Evolutionary conservation across 1,140 invertebrate species (phyloP).

Genomic region (Procambarus virginalis): DNA sequence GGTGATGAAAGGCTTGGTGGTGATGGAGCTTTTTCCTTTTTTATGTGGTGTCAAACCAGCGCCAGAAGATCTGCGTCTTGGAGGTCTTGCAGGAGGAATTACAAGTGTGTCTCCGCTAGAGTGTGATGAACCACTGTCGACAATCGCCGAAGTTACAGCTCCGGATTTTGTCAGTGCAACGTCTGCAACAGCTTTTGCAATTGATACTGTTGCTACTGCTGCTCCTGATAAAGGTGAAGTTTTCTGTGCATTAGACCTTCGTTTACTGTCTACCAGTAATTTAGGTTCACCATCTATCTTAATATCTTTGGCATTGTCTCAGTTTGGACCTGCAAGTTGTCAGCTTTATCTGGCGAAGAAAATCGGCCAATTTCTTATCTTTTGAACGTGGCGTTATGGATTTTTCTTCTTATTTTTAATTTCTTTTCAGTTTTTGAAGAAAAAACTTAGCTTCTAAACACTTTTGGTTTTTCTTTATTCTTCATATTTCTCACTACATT

Average conservation of each 20-base stretch:
- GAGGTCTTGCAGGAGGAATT: conserved; percentile 41
- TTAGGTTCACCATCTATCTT: neutral
- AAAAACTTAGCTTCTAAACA: too few relatives aligned
- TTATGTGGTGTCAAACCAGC: conserved; percentile 9
- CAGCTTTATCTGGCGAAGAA: conserved; percentile 23
- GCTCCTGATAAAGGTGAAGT: conserved; percentile 8
- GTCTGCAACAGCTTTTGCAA: conserved; percentile 54
- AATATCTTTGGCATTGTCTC: neutral
- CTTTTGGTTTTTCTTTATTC: conserved; percentile 59
- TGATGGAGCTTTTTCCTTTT: conserved; percentile 47
- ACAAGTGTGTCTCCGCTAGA: neutral
- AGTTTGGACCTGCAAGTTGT: neutral
- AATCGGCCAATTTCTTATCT: neutral
- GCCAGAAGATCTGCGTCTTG: conserved; percentile 28
- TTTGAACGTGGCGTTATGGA: neutral
- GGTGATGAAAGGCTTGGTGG: conserved; percentile 26
- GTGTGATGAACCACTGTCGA: neutral
- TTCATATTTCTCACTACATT: conserved; percentile 62
- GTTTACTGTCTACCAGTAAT: neutral
- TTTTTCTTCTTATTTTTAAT: conserved; percentile 51
- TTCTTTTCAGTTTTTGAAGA: too few relatives aligned
- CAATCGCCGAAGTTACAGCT: neutral
- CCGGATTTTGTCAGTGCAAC: conserved; percentile 10
- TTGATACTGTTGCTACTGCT: neutral
- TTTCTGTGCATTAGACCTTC: neutral